Evolutionary conservation across 2,888 invertebrate genomes (phyloP), one percentile per base, ranked within the genome.

Genomic region (Tiphia femorata): DNA sequence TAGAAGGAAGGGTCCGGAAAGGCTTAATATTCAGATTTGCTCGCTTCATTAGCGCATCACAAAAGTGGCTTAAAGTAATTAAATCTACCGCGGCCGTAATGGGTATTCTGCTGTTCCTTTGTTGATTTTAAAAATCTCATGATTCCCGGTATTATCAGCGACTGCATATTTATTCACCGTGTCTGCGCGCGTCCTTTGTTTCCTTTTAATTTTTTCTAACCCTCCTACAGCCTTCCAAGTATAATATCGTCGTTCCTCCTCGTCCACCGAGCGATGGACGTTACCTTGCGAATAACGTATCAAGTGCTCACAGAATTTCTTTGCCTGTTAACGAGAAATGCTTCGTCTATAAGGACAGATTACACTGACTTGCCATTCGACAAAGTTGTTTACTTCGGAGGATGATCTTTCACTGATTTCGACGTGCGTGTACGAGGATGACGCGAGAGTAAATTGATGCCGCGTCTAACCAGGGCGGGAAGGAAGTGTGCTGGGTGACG

Each of bases 51-150:
- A 81, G 79, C 70, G 77, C 53, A 56, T 71, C 73, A 79, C 78
- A 81, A 81, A 80, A 80, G 80, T 81, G 71, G 77, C 76, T 79
- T 79, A 75, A 77, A 77, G 80, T 80, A 81, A 81, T 80, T 79
- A 73, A 78, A 79, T 80, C 79, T 77, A 70, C 73, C 67, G 67
- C 61, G 73, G 52, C 73, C 65, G 79, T 79, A 76, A 77, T 75
- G 58, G 76, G 75, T 63, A 78, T 81, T 79, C 73, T 77, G 77
- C 75, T 77, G 73, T 77, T 67, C 74, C 71, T 79, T 81, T 80
- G 81, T 80, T 70, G 63, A 62, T 54, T 61, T 23, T 56, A 67
- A 51, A 49, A 66, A 69, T 72, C 64, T 76, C 63, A 62, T 63
- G 76, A 75, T 78, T 73, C 71, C 67, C 58, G 29, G 59, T 70